phyloP scores from a whole-genome alignment of 2,113 vertebrate genomes.

The Craseonycteris thonglongyai region DNA sequence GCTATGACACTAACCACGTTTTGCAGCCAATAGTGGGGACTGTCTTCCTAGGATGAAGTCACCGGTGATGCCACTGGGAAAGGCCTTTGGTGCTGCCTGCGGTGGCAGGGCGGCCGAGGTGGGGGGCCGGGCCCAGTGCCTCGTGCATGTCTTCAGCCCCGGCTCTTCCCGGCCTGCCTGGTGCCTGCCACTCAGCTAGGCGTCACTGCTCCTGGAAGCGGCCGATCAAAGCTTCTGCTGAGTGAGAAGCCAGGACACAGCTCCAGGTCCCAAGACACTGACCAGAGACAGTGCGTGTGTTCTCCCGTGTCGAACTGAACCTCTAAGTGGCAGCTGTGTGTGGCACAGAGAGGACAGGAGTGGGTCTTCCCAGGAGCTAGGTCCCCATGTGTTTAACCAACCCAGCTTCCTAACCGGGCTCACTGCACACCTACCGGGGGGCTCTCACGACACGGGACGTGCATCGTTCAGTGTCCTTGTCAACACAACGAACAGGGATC shows the following conservation, averaged over 20 bases:
- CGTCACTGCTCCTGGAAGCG: constrained; percentile 43
- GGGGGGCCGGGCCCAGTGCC: neutral
- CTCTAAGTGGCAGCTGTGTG: fast-evolving
- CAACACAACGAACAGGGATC: neutral
- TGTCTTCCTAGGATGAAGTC: neutral
- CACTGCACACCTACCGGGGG: neutral
- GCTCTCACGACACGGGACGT: fast-evolving
- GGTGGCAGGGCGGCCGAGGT: too few relatives aligned
- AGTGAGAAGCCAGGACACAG: constrained; percentile 61
- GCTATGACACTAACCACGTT: too few relatives aligned
- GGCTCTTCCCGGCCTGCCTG: constrained; percentile 45
- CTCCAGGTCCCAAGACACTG: constrained; percentile 56
- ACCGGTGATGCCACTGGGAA: neutral
- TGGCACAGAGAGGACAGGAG: neutral
- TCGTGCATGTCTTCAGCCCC: constrained; percentile 12
- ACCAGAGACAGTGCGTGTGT: neutral
- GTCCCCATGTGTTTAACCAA: neutral
- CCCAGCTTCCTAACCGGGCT: neutral
- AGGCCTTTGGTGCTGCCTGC: neutral
- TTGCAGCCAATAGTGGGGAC: too few relatives aligned
- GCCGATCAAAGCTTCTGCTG: constrained; percentile 68
- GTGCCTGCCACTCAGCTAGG: constrained; percentile 58
- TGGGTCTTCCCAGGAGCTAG: neutral
- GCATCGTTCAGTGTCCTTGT: neutral
- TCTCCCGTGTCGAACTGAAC: neutral